Evolutionary conservation across 2,797 vertebrate genomes (phyloP).

Genomic region (Myripristis murdjan): DNA sequence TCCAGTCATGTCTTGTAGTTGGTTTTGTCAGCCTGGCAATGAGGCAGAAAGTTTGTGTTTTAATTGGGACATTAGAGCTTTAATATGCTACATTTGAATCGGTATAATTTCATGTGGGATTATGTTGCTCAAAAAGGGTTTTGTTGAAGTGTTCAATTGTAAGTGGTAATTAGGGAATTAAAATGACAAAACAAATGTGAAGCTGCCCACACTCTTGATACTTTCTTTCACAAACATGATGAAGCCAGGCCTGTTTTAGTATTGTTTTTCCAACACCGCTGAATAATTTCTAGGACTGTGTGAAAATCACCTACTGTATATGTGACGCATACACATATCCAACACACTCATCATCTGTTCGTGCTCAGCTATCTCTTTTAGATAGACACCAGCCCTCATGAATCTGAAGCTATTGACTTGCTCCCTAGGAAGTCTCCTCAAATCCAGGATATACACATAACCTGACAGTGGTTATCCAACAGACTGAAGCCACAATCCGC

Average conservation of each 20-base stretch:
- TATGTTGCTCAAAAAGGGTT: conserved; percentile 3
- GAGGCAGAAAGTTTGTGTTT: neutral
- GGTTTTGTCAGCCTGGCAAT: conserved; percentile 30
- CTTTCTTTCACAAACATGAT: neutral
- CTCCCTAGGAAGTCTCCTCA: neutral
- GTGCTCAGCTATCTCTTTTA: too few species aligned
- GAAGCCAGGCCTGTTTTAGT: neutral
- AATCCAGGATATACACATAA: neutral
- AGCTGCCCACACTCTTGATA: neutral
- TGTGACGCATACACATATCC: too few species aligned
- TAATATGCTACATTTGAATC: conserved; percentile 42
- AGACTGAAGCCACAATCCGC: neutral
- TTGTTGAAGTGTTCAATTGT: neutral
- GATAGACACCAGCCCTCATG: too few species aligned
- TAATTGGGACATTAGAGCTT: conserved; percentile 61
- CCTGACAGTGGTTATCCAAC: conserved; percentile 2
- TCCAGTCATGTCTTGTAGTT: conserved; percentile 18
- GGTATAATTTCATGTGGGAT: conserved; percentile 13
- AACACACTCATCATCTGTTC: too few species aligned
- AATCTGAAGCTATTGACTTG: neutral
- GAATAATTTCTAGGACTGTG: neutral
- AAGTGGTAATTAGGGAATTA: neutral
- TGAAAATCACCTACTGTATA: neutral
- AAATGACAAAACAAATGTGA: neutral
- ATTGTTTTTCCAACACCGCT: neutral